Conservation (phyloP, 2,797 vertebrate genomes). For the Brachyalestes nurse region DNA sequence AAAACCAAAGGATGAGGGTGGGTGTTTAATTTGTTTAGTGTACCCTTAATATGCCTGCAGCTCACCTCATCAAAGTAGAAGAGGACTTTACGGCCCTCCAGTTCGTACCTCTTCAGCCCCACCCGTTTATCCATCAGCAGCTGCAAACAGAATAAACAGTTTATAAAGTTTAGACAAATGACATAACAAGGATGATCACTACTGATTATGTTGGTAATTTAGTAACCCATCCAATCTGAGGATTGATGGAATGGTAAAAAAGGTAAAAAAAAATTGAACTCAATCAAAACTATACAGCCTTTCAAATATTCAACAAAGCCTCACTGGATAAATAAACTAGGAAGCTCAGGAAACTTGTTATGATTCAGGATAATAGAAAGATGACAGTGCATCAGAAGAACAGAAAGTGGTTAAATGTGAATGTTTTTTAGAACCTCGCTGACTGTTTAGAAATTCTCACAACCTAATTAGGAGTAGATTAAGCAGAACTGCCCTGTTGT, state of each 20-base stretch:
- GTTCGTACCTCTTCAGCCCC: slow-evolving; percentile 90
- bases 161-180: not conserved
- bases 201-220: not conserved
- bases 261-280: not conserved
- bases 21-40: not conserved
- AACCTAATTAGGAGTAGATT: not conserved
- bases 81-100: slow-evolving; percentile 87
- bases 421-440: not conserved
- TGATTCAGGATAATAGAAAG: not conserved
- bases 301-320: not conserved
- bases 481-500: slow-evolving; percentile 2
- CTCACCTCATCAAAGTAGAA: slow-evolving; percentile 96
- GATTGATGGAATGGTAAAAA: too few relatives aligned
- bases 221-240: not conserved
- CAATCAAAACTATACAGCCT: not conserved
- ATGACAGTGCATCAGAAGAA: not conserved
- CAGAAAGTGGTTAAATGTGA: not conserved
- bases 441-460: not conserved
- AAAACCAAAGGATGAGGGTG: not conserved
- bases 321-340: not conserved
- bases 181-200: not conserved
- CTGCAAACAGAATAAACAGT: slow-evolving; percentile 66
- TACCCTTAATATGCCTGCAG: not conserved
- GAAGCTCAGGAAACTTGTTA: not conserved
- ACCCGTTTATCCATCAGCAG: slow-evolving; percentile 88